Conservation (phyloP, 2,888 invertebrate species). For the Julus scanicus region DNA sequence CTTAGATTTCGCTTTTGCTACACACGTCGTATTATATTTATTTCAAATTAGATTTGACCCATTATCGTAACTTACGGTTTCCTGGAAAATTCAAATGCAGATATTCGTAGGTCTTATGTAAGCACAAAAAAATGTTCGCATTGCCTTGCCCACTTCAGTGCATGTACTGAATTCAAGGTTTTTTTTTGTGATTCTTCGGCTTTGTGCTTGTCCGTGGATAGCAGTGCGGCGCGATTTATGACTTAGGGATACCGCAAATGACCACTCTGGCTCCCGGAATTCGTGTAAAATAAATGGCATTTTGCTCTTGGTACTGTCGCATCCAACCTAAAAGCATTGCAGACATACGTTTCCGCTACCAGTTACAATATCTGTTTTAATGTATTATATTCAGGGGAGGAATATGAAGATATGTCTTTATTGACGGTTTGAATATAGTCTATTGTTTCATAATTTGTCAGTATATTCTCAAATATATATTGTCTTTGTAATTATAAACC, state of each 20-base stretch:
- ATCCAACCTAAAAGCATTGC: neutral
- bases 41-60: neutral
- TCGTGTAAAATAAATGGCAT: neutral
- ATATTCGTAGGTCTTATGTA: neutral
- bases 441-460: too few relatives aligned
- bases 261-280: conserved; percentile 35
- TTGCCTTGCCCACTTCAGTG: neutral
- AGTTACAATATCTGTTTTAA: too few relatives aligned
- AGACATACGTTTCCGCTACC: too few relatives aligned
- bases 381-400: too few relatives aligned
- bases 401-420: too few relatives aligned
- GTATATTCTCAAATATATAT: too few relatives aligned
- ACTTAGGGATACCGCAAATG: conserved; percentile 16
- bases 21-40: neutral
- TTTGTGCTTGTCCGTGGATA: neutral
- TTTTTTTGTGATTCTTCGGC: neutral
- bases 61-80: neutral
- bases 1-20: neutral
- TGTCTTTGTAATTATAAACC: too few relatives aligned
- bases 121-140: neutral
- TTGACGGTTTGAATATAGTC: too few relatives aligned
- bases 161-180: neutral
- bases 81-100: conserved; percentile 23
- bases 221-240: neutral
- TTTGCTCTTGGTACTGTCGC: neutral